Base-by-base conservation (phyloP, 1,140 invertebrate species). In the Wiebesia pumilae region DNA sequence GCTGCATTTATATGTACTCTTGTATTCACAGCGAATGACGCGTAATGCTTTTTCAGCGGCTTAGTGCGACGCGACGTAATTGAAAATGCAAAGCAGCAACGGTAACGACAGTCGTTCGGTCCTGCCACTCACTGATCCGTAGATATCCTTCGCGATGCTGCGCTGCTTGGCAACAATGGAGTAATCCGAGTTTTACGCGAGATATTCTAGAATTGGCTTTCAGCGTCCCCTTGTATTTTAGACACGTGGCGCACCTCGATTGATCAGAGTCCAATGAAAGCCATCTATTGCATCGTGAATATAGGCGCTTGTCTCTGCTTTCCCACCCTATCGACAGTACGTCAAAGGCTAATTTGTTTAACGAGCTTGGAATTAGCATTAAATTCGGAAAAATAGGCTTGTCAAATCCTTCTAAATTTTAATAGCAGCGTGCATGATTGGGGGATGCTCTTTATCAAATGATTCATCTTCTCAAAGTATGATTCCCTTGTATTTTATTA, bases 401-500 rank as follows among this genome's bases (percentile, higher is more conserved):
- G 14, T 24, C 19, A 38, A 33, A 71, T 43, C 43, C n/a, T 62
- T 10, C 47, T 4, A n/a, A n/a, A 77, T 14, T 47, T 47, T n/a
- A 47, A 77, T 77, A 16, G 38, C 38, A 7, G 38, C 40, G 14
- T 16, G 16, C 30, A 24, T 40, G 14, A 38, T 71, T 7, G 30
- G 0, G 12, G 9, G 0, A 35, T 1, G 35, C 30, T 35, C 69
- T 38, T 71, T 35, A 21, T 38, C 35, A 1, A 12, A 47, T 69
- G 6, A 58, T 82, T 33, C 35, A 24, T 38, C 10, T 12, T n/a
- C 27, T n/a, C 21, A 3, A 9, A 6, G 7, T 10, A 4, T 78
- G 86, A 84, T 47, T 33, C 35, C 30, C n/a, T 82, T 84, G 35
- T 81, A 12, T 88, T 87, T 88, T 95, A 94, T 33, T 94, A 99